phyloP scores from a whole-genome alignment of 2,113 vertebrate species.

The Cryptotis parvus region DNA sequence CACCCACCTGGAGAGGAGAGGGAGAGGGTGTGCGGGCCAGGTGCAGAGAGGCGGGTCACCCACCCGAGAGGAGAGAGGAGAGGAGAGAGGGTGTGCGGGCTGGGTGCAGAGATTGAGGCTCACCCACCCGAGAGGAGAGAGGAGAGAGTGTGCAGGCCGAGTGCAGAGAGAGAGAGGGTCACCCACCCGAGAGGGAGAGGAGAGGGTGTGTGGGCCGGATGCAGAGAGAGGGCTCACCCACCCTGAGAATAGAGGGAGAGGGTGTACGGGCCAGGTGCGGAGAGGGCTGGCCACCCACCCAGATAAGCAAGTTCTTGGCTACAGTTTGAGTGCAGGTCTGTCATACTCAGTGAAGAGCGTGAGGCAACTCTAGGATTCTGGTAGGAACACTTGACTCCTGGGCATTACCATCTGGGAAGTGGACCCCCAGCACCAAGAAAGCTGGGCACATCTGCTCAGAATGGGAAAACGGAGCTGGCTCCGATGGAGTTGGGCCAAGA shows the following conservation, averaged over 20 bases:
- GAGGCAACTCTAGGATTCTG: slow-evolving; percentile 2
- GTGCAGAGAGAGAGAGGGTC: too few species aligned
- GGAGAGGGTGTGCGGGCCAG: neutral
- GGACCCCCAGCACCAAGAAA: neutral
- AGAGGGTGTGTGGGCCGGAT: neutral
- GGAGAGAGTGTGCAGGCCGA: too few species aligned
- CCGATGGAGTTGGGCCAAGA: neutral
- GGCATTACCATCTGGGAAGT: neutral
- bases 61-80: neutral
- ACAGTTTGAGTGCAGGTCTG: neutral
- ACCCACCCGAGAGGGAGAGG: too few species aligned
- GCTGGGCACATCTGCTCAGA: neutral
- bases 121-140: too few species aligned
- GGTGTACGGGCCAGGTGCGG: too few species aligned
- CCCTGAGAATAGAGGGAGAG: too few species aligned
- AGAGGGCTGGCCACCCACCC: too few species aligned
- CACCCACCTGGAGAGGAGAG: too few species aligned
- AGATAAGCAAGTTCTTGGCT: too few species aligned
- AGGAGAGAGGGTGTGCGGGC: too few species aligned
- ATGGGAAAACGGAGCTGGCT: neutral
- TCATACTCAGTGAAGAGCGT: too few species aligned
- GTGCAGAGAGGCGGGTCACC: neutral
- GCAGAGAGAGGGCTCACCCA: neutral
- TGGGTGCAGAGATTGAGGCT: too few species aligned
- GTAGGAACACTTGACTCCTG: neutral